These are phyloP conservation scores for Pammene fasciana DNA, from an alignment of 2,888 invertebrate genomes.

Conservation along the genomic window DNA sequence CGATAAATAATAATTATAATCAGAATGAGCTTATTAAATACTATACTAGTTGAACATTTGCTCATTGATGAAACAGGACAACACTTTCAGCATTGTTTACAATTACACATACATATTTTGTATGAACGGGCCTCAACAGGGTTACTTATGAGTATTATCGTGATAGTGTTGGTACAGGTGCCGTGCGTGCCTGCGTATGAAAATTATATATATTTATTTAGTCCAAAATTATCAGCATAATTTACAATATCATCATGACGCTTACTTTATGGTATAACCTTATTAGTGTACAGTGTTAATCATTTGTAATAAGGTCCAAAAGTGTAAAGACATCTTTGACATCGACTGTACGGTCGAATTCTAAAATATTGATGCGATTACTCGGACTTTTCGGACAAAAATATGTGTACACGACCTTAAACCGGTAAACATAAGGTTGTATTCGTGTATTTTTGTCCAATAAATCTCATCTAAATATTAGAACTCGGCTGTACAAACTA, in stretches of 20 bases:
- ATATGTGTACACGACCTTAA: too few relatives aligned
- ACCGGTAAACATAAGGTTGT: too few relatives aligned
- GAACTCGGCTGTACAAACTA: constrained; percentile 1
- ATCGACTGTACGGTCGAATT: background rate
- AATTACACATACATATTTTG: constrained; percentile 47
- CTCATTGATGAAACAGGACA: constrained; percentile 13
- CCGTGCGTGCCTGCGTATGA: constrained; percentile 53
- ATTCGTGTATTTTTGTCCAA: too few relatives aligned
- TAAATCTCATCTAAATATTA: too few relatives aligned
- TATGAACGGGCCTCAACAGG: constrained; percentile 62
- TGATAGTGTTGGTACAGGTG: constrained; percentile 67
- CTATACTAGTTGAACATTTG: background rate
- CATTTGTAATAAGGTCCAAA: too few relatives aligned
- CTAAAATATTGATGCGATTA: too few relatives aligned
- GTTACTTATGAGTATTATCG: constrained; percentile 59
- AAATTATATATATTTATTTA: constrained; percentile 59
- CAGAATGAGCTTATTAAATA: background rate
- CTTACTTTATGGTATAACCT: constrained; percentile 28
- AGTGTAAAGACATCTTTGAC: too few relatives aligned
- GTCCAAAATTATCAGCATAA: constrained; percentile 62
- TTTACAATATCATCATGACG: constrained; percentile 31
- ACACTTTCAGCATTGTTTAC: constrained; percentile 50
- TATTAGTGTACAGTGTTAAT: too few relatives aligned
- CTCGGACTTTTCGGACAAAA: too few relatives aligned
- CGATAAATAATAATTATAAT: too few relatives aligned